Evolutionary conservation across 92 coral and sea anemone species (phyloP).

Genomic region (Montipora capitata): DNA sequence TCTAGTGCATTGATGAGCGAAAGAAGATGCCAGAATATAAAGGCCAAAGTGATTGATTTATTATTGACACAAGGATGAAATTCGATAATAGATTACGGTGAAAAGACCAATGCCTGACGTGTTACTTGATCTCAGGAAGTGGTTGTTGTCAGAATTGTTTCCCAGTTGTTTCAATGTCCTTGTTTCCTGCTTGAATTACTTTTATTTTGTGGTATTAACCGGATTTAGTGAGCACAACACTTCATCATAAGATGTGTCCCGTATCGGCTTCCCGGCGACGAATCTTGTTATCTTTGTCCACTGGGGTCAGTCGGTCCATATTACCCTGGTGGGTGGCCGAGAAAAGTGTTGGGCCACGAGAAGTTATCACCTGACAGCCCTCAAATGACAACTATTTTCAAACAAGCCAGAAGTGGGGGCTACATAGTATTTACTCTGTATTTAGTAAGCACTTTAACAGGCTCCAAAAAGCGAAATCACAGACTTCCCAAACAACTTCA

Average conservation of each 20-base stretch:
- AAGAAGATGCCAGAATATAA: slow-evolving; percentile 90
- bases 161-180: slow-evolving; percentile 32
- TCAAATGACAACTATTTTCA: slow-evolving; percentile 23
- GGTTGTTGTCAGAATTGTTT: slow-evolving; percentile 33
- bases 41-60: slow-evolving; percentile 79
- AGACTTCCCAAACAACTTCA: too few species aligned
- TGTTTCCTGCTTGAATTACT: slow-evolving; percentile 65
- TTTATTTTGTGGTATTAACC: slow-evolving; percentile 54
- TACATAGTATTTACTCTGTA: neutral
- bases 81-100: slow-evolving; percentile 83
- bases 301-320: neutral
- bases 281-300: slow-evolving; percentile 19
- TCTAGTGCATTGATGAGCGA: slow-evolving; percentile 39
- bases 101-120: slow-evolving; percentile 64
- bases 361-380: slow-evolving; percentile 12
- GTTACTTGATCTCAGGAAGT: slow-evolving; percentile 51
- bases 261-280: slow-evolving; percentile 23
- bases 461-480: neutral
- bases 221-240: slow-evolving; percentile 37
- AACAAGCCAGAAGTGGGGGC: neutral
- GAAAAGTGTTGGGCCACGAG: slow-evolving; percentile 23
- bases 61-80: slow-evolving; percentile 87
- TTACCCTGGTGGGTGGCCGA: slow-evolving; percentile 44
- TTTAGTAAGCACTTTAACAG: slow-evolving; percentile 39
- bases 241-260: slow-evolving; percentile 21